Base-by-base conservation (phyloP, 2,888 invertebrate genomes). In the Drosophila recens region DNA sequence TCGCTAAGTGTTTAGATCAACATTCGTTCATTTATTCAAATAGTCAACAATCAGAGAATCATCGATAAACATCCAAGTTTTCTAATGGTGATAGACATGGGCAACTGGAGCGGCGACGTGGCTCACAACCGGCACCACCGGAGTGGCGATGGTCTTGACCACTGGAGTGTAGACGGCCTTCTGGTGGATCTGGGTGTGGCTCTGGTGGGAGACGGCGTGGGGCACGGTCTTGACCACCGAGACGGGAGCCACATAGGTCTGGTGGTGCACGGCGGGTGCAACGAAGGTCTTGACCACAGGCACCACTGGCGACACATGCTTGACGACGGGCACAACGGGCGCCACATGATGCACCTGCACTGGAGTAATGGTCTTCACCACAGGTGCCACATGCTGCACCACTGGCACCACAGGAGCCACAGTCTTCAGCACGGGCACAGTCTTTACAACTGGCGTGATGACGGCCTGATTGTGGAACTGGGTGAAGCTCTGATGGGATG, bases 401-500 rank as follows among this genome's bases (percentile, higher is more conserved):
- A 86, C 85, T 10, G 89, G 84, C 5, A 89, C 73, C 2, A 86
- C 85, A 9, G 89, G 87, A 33, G 72, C 67, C 23, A 70, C 72
- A 3, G 75, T 74, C 36, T 70, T 66, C 6, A 68, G 61, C 11
- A 78, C 72, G 13, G 53, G 63, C 27, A 67, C 48, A 51, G 70
- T 67, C 74, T 86, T 82, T 11, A 87, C 64, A 6, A 83, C 88
- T 6, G 85, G 89, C n/a, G 88, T 74, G 38, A 84, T 56, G 20
- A 93, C 92, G 17, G 94, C 93, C 2, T 93, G 93, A 45, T 93
- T 92, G 61, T 91, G 94, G n/a, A 93, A 90, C 71, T 94, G 94
- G 1, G 94, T 89, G 33, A 94, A 93, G 57, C 94, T 93, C 81
- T 94, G 94, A 67, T 94, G 94, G 11, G 94, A 94, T 0, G 94